These are phyloP conservation scores for Acinonyx jubatus DNA, from an alignment of 2,113 vertebrate genomes.

Conservation along the genomic window DNA sequence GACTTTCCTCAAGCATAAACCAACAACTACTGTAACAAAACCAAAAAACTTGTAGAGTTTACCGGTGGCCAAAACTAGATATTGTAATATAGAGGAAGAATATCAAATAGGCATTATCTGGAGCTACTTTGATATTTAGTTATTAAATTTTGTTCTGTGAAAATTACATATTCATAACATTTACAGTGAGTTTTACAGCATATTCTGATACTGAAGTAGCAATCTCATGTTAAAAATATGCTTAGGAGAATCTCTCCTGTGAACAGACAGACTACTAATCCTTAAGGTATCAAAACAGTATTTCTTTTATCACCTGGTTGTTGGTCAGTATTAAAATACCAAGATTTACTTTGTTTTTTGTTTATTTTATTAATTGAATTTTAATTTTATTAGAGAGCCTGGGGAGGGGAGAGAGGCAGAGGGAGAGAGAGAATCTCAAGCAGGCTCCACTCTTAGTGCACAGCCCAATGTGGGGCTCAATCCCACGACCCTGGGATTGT, in stretches of 20 bases:
- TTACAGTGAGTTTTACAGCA: neutral
- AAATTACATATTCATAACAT: neutral
- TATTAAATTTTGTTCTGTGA: neutral
- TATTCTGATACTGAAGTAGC: neutral
- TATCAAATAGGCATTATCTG: slow-evolving; percentile 3
- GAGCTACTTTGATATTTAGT: neutral
- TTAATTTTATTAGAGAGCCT: too few relatives aligned
- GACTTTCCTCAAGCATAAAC: slow-evolving; percentile 33
- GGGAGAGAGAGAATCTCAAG: too few relatives aligned
- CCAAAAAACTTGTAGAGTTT: neutral
- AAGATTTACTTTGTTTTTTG: slow-evolving; percentile 35
- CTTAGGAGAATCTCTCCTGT: neutral
- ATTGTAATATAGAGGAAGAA: neutral
- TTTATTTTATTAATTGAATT: too few relatives aligned
- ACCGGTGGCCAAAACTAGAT: neutral
- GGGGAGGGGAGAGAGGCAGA: too few relatives aligned
- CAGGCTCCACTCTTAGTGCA: too few relatives aligned
- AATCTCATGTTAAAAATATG: neutral
- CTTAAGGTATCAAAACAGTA: neutral
- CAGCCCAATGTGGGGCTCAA: too few relatives aligned
- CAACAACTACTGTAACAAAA: neutral
- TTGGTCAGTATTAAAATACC: slow-evolving; percentile 40
- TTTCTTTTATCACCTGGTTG: neutral
- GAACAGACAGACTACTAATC: neutral
- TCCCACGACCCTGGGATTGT: too few relatives aligned